Evolutionary conservation across 2,113 vertebrate genomes (phyloP), one percentile per base, ranked within the genome.

Genomic region (Dendrocopos noguchii): DNA sequence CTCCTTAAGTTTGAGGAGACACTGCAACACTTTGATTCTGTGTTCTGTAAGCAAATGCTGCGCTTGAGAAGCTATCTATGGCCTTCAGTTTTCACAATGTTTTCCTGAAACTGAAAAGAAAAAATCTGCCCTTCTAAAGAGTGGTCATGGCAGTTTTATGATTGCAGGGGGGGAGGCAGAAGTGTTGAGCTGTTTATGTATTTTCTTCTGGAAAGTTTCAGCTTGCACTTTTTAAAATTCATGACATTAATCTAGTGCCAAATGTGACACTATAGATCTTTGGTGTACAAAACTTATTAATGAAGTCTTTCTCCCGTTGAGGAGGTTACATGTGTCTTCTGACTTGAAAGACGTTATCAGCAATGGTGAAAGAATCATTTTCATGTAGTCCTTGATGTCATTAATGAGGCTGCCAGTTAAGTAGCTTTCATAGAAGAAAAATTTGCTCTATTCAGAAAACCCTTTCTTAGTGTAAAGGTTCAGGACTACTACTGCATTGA

Each of bases 91-190:
- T 65, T 88, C n/a, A 74, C 10, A 39, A 3, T 33, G 4, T 82
- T 80, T 82, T 25, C 36, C 73, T 50, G 70, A 63, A 15, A 11
- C 0, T 8, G 29, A 7, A 13, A 36, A 29, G n/a, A 29, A 28
- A 50, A 11, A 15, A 2, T 14, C 2, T 5, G 6, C 17, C n/a
- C 5, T 8, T 19, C 28, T 1, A 7, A 44, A 4, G 13, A 60
- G 4, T 33, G 55, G 2, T 59, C 7, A 1, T 82, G 19, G 5
- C 56, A 46, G 3, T 63, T 82, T 52, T 72, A 39, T 24, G 6
- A 17, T 55, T 46, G 9, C 42, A 56, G 36, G 36, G 36, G 36
- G 36, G 34, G n/a, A 36, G 36, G 36, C 8, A 9, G 36, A 39
- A 39, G 36, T 39, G 36, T 39, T 39, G 9, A 39, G 36, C 36